These are phyloP conservation scores for Ennomos quercinarius DNA, from an alignment of 2,888 invertebrate species.

Conservation along the genomic window DNA sequence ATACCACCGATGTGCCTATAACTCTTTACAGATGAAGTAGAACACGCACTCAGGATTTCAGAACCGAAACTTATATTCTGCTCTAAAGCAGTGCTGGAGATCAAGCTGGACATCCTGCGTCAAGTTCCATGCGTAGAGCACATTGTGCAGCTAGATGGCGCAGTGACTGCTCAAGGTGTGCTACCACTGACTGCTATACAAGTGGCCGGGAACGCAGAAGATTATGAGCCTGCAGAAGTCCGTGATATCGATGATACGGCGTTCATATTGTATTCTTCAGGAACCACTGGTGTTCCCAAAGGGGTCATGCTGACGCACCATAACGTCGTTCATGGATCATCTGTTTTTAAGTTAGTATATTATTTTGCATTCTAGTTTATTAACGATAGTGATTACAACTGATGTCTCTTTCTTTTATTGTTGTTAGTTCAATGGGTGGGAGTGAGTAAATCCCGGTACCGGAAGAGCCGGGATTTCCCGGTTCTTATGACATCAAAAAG, in stretches of 20 bases:
- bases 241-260: constrained; percentile 50
- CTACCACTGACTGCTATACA: constrained; percentile 41
- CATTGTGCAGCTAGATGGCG: constrained; percentile 88
- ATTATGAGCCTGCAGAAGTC: constrained; percentile 49
- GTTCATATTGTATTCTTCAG: constrained; percentile 85
- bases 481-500: too few relatives aligned
- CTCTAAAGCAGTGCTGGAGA: constrained; percentile 67
- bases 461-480: too few relatives aligned
- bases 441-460: too few relatives aligned
- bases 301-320: constrained; percentile 89
- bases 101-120: constrained; percentile 45
- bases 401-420: too few relatives aligned
- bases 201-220: constrained; percentile 36
- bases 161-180: constrained; percentile 49
- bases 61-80: constrained; percentile 87
- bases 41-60: constrained; percentile 87
- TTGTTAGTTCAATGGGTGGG: too few relatives aligned
- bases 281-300: constrained; percentile 93
- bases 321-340: constrained; percentile 74
- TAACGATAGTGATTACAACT: too few relatives aligned
- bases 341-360: constrained; percentile 71
- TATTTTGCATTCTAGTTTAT: too few relatives aligned
- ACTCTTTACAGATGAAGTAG: constrained; percentile 56
- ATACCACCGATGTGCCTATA: too few relatives aligned
- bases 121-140: constrained; percentile 61